Base-by-base conservation (phyloP, 2,113 vertebrate genomes). In the Dromiciops gliroides region DNA sequence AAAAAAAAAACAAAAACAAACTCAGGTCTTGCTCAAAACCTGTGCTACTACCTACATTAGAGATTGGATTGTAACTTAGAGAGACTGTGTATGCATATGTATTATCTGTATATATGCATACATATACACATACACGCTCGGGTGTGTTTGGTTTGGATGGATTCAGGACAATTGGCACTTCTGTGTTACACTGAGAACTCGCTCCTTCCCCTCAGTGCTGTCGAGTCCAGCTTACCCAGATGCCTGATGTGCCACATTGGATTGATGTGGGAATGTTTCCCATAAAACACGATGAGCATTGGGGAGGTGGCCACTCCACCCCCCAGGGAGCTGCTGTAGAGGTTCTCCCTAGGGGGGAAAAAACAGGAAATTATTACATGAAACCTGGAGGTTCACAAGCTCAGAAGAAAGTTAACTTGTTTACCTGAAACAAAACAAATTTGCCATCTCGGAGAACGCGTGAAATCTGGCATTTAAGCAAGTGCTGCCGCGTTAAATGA, bases 251-350 rank as follows among this genome's bases (percentile, higher is more conserved):
- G 99, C 99, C 99, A 99, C 95, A 99, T 97, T 0, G 99, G 99
- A 97, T 99, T 99, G 97, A 99, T 99, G 31, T 97, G 92, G 8
- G 99, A 99, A 97, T 99, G 98, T 97, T 99, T 99, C 51, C 98
- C 98, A 10, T 99, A 98, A 96, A 99, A 99, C 23, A 99, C 99
- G 31, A 99, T 99, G 47, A 99, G 98, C 99, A 99, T 99, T 0
- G 99, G 99, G 7, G 99, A 99, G 12, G 99, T 99, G 14, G 99
- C 99, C 95, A 99, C 99, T 0, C 99, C 99, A 47, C 99, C 99
- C 5, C 99, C 99, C 98, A 99, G 98, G 11, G 99, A 99, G 95
- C 99, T 99, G 98, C 99, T 99, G 95, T 99, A 99, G 28, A 99
- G 98, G 97, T 99, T 99, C 91, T 99, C 98, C 95, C 99, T 99